These are phyloP conservation scores for Passer domesticus DNA, from an alignment of 2,113 vertebrate genomes.

Conservation along the genomic window DNA sequence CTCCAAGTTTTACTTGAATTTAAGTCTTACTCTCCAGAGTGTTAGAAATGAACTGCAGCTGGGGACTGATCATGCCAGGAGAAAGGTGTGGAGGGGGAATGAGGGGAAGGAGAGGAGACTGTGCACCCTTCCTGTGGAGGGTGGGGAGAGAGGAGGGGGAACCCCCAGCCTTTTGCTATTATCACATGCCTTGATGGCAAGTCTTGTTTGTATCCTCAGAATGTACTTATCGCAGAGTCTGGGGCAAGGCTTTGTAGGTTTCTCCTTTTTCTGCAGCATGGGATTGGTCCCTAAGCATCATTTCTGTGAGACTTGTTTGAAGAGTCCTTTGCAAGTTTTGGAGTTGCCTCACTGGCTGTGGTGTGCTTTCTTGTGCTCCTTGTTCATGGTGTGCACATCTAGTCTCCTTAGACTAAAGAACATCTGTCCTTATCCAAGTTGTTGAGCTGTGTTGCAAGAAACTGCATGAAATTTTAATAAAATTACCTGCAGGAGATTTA, in stretches of 20 bases:
- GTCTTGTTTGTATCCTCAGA: not conserved
- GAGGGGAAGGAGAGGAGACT: not conserved
- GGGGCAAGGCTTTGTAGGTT: not conserved
- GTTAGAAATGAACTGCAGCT: not conserved
- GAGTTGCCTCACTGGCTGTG: not conserved
- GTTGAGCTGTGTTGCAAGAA: not conserved
- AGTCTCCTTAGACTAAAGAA: not conserved
- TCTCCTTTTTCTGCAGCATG: not conserved
- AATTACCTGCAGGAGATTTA: not conserved
- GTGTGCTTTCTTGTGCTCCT: not conserved
- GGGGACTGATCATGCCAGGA: not conserved
- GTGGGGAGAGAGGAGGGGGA: not conserved
- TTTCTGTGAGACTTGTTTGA: not conserved
- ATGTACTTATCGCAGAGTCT: not conserved
- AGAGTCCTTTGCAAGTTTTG: not conserved
- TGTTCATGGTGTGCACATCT: not conserved
- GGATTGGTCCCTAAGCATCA: fast-evolving
- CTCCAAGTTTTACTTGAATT: not conserved
- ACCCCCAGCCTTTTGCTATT: not conserved
- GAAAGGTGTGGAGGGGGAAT: not conserved
- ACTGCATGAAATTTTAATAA: not conserved
- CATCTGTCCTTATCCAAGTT: not conserved
- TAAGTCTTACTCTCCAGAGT: not conserved
- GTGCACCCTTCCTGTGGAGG: not conserved
- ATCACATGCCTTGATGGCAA: not conserved